phyloP scores from a whole-genome alignment of 1,140 invertebrate species.

The Camponotus floridanus region DNA sequence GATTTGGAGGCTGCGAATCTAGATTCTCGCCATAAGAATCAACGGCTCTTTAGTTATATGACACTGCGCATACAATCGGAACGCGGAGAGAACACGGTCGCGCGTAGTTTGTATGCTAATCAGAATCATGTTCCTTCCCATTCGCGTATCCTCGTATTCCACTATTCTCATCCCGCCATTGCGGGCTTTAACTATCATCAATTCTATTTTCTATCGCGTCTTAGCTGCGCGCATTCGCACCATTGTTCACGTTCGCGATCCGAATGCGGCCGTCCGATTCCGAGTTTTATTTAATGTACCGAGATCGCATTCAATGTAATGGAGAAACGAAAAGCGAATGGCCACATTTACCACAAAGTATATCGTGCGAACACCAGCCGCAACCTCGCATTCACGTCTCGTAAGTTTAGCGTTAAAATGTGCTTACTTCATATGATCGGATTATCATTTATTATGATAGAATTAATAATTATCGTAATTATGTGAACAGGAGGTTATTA shows the following conservation, averaged over 20 bases:
- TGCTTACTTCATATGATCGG: not conserved
- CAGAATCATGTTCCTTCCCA: conserved; percentile 77
- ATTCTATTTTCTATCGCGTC: conserved; percentile 60
- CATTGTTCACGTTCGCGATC: conserved; percentile 44
- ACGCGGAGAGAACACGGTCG: conserved; percentile 72
- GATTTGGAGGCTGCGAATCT: not conserved
- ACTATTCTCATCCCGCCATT: conserved; percentile 31
- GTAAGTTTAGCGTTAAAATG: not conserved
- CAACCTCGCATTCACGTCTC: not conserved
- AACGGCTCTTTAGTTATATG: not conserved
- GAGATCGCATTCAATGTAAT: conserved; percentile 38
- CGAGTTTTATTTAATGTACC: conserved; percentile 36
- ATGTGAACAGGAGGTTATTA: not conserved
- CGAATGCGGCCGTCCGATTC: conserved; percentile 28
- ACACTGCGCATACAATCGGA: conserved; percentile 42
- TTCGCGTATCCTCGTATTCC: conserved; percentile 47
- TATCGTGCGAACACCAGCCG: not conserved
- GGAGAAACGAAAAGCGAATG: conserved; percentile 35
- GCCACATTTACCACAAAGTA: not conserved
- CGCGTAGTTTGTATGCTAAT: conserved; percentile 81
- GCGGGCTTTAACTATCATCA: conserved; percentile 30
- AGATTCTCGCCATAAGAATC: conserved; percentile 8
- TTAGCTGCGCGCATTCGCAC: conserved; percentile 26
- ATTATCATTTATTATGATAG: not conserved
- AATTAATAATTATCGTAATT: conserved; percentile 1